These are phyloP conservation scores for Argyrosomus regius DNA, from an alignment of 2,797 vertebrate genomes.

Conservation along the genomic window DNA sequence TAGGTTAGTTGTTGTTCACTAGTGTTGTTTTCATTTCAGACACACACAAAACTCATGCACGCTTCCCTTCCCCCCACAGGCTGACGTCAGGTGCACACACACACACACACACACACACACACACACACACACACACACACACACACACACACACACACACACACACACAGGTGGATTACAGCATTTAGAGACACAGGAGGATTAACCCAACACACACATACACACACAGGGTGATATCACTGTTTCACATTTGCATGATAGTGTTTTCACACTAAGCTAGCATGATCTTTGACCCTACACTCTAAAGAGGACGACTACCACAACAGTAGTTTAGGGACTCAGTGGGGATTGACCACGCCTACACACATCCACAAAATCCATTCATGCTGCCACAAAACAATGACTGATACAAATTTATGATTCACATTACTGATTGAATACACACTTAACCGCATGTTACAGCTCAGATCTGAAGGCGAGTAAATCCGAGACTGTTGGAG, in stretches of 20 bases:
- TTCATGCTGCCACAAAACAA: background rate
- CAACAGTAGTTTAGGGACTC: background rate
- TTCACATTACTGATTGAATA: too few relatives aligned
- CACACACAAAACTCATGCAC: slow-evolving; percentile 9
- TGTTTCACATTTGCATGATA: slow-evolving; percentile 46
- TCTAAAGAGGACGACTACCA: background rate
- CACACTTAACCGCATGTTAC: background rate
- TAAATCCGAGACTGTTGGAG: background rate
- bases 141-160: slow-evolving; percentile 32
- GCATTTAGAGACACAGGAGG: slow-evolving; percentile 58
- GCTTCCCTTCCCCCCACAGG: slow-evolving; percentile 28
- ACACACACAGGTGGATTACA: slow-evolving; percentile 76
- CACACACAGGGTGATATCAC: slow-evolving; percentile 48
- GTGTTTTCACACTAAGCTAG: slow-evolving; percentile 38
- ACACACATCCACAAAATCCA: background rate
- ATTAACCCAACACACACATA: slow-evolving; percentile 62
- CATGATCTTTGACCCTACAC: slow-evolving; percentile 45
- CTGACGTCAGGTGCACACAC: slow-evolving; percentile 57
- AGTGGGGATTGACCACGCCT: background rate
- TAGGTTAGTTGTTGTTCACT: slow-evolving; percentile 1
- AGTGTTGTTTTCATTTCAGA: slow-evolving; percentile 7
- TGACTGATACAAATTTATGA: background rate
- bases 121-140: slow-evolving; percentile 36
- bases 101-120: slow-evolving; percentile 21
- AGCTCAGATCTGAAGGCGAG: background rate